A percentile compares a stretch with the other conserved stretches of the same genome.
Evolutionary conservation across 2,113 vertebrate genomes (phyloP).

Genomic region (Delphinus delphis): DNA sequence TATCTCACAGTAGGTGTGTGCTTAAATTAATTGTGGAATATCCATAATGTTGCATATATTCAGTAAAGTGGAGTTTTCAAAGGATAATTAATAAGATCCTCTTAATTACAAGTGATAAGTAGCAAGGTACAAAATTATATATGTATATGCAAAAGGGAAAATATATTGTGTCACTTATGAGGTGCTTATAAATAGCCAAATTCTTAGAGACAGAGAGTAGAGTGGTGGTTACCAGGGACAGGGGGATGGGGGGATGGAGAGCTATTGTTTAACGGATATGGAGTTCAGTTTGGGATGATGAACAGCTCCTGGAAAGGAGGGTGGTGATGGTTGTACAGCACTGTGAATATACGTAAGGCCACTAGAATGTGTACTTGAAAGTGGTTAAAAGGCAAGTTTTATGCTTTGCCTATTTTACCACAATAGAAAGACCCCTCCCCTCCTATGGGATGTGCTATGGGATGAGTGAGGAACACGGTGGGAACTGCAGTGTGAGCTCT

Average conservation of each 20-base stretch:
- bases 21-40: constrained; percentile 35
- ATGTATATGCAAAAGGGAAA: background rate
- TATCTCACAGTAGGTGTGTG: background rate
- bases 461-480: background rate
- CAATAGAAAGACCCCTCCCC: background rate
- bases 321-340: background rate
- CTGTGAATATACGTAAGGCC: background rate
- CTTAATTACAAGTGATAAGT: background rate
- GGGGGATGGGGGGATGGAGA: background rate
- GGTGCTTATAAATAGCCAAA: background rate
- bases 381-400: background rate
- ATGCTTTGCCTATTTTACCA: background rate
- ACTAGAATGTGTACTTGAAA: background rate
- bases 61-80: constrained; percentile 27
- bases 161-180: background rate
- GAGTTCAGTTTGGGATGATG: background rate
- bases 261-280: background rate
- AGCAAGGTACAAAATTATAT: background rate
- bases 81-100: background rate
- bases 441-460: background rate
- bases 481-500: background rate
- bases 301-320: background rate
- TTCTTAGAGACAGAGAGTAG: background rate
- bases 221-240: background rate
- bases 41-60: background rate